Conservation (phyloP, 2,113 vertebrate species). For the Tachysurus fulvidraco region DNA sequence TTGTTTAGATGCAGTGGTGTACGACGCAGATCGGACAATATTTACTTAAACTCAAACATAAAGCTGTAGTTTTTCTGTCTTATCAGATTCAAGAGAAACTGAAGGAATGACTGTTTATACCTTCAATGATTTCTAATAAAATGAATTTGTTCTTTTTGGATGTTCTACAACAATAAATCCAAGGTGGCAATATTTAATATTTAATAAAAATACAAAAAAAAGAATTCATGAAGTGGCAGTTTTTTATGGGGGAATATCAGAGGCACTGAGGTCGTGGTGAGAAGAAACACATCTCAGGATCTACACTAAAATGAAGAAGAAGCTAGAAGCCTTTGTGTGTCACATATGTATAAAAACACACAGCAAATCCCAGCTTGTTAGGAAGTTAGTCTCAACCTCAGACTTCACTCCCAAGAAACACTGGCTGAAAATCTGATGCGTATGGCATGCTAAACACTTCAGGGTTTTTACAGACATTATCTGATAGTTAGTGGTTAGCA, state of each 20-base stretch:
- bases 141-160: background rate
- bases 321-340: too few species aligned
- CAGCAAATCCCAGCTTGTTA: too few species aligned
- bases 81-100: background rate
- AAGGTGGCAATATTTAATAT: background rate
- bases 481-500: too few species aligned
- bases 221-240: background rate
- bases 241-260: background rate
- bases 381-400: too few species aligned
- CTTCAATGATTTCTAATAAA: background rate
- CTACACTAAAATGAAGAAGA: background rate
- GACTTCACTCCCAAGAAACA: too few species aligned
- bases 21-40: background rate
- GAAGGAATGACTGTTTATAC: background rate
- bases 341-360: too few species aligned
- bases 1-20: slow-evolving; percentile 33
- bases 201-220: too few species aligned
- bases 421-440: too few species aligned
- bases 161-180: background rate
- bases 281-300: background rate
- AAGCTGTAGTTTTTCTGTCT: background rate
- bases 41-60: background rate
- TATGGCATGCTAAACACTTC: too few species aligned
- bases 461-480: too few species aligned
- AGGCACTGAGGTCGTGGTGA: background rate